Evolutionary conservation across 2,888 invertebrate genomes (phyloP), one percentile per base, ranked within the genome.

Genomic region (Tetramorium bicarinatum): DNA sequence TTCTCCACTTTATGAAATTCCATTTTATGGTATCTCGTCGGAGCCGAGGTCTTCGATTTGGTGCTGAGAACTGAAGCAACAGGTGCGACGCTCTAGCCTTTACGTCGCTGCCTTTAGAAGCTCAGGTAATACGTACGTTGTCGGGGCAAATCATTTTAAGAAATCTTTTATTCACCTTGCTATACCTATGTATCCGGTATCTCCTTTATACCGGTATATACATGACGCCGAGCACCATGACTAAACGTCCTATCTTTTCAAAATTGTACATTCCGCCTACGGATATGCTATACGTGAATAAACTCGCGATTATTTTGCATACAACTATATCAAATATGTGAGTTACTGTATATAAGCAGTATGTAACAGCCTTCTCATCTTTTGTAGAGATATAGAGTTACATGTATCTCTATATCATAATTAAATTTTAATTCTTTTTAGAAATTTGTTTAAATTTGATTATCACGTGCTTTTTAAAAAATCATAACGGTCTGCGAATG

Each of bases 1-100:
- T 82, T 64, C 52, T 85, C 75, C 89, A 87, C 89, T 91, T 91
- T 91, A 91, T 91, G 91, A 91, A 91, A 91, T 91, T 90, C 90
- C 90, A 88, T 91, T 91, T 91, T 90, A 91, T 86, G 88, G 87
- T 87, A 89, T 89, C 90, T 88, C 86, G 84, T 85, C 86, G 87
- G 87, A 85, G 90, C 84, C 87, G 87, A 90, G 92, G 90, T 91
- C 93, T 94, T 94, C 94, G 94, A 94, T 94, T 94, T 93, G 92
- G 93, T 92, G 92, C 92, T 92, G 92, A 92, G 93, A 93, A 91
- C 90, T 88, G 93, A 93, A 94, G 94, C 94, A 94, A 94, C 94
- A 94, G 94, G 94, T 94, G 94, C 91, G 92, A 92, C 92, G 92
- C 92, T 86, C 86, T 84, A 88, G 85, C 90, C 88, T 88, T 86